Evolutionary conservation across 2,797 vertebrate species (phyloP).

Genomic region (Rousettus madagascariensis): DNA sequence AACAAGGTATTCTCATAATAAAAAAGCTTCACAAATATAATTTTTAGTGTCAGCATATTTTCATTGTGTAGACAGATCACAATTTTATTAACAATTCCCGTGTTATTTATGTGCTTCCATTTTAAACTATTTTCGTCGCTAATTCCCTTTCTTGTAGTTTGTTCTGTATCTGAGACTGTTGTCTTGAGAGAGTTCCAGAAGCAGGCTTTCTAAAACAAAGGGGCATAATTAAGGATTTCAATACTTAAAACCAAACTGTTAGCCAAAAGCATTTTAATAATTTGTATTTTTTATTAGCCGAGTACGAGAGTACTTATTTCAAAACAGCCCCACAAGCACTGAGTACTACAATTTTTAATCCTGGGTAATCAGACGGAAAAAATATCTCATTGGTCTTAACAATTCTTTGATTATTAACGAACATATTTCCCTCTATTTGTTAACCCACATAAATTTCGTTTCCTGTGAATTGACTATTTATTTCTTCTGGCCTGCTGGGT

Average conservation of each 20-base stretch:
- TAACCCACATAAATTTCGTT: not conserved
- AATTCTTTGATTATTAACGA: constrained; percentile 6
- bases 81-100: not conserved
- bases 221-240: not conserved
- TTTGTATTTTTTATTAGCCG: constrained; percentile 2
- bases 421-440: not conserved
- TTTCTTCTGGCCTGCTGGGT: not conserved
- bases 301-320: not conserved
- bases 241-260: not conserved
- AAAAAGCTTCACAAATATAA: not conserved
- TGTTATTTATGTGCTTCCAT: not conserved
- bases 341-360: constrained; percentile 19
- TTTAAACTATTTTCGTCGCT: not conserved
- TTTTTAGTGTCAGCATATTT: not conserved
- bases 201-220: constrained; percentile 27
- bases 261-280: constrained; percentile 7
- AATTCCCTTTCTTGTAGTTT: not conserved
- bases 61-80: not conserved
- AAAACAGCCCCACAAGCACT: not conserved
- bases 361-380: constrained; percentile 6
- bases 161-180: not conserved
- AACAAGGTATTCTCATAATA: not conserved
- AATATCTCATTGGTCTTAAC: not conserved
- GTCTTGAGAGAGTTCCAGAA: not conserved
- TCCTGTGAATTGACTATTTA: not conserved